Base-by-base conservation (phyloP, 2,797 vertebrate genomes). In the Catamblyrhynchus diadema region DNA sequence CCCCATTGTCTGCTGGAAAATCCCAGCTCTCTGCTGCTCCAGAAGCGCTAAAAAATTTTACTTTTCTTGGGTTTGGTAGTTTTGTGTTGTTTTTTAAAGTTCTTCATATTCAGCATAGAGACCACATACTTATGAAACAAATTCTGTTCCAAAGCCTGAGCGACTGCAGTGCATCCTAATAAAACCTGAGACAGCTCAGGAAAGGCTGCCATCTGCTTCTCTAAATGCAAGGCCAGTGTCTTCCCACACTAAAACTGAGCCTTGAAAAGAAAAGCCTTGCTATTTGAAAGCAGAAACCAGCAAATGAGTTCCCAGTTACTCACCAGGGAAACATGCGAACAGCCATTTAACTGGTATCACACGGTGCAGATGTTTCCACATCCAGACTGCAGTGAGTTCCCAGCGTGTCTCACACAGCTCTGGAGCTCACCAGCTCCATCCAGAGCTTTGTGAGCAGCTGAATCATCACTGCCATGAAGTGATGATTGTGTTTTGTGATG, bases 351-450 rank as follows among this genome's bases (percentile, higher is more conserved):
- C 22, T 70, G 42, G 42, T 50, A 50, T 59, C 18, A 9, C 16
- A 39, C 0, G 21, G 35, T 2, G 22, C 78, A 59, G 71, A 19
- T 37, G 54, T 77, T 70, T 79, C 37, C 92, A 25, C 75, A 60
- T 27, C 20, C 39, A 30, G 35, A 37, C 1, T 22, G n/a, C 30
- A 30, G 0, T 15, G 33, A 70, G 10, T 24, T 86, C 18, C 53
- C 3, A 15, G 16, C 0, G 0, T 5, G 32, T 62, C 42, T 50
- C 23, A 21, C 21, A 20, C 10, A 1, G 8, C 54, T 32, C 61
- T 25, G 14, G 35, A 86, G 62, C 50, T 90, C 39, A 87, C 10
- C 61, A 39, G 37, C 57, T 75, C 14, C 78, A 4, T 9, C 83
- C 25, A 42, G 48, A 24, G 28, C 10, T 81, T 37, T 39, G 80